These are phyloP conservation scores for Podargus strigoides DNA, from an alignment of 2,797 vertebrate genomes.

Conservation along the genomic window DNA sequence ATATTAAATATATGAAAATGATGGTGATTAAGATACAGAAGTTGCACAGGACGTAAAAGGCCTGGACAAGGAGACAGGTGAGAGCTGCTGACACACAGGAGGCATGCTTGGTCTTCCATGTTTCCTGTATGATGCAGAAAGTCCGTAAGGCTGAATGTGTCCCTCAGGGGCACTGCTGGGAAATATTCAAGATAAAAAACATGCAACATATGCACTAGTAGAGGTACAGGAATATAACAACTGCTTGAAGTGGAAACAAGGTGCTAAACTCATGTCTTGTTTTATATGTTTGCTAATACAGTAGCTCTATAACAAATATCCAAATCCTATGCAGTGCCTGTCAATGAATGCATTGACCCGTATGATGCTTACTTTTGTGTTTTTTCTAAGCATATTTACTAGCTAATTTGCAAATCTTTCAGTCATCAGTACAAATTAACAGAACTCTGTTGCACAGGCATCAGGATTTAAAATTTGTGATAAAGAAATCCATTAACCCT, in stretches of 20 bases:
- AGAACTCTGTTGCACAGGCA: background rate
- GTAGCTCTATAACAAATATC: background rate
- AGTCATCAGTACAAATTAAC: background rate
- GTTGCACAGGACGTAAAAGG: background rate
- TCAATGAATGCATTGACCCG: background rate
- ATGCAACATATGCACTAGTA: background rate
- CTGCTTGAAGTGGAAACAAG: background rate
- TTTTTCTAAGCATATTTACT: background rate
- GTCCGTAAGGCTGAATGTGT: background rate
- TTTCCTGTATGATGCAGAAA: background rate
- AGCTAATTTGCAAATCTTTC: slow-evolving; percentile 5
- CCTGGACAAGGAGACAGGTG: background rate
- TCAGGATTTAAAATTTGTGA: background rate
- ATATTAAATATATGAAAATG: background rate
- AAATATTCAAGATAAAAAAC: background rate
- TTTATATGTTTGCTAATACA: background rate
- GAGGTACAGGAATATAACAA: background rate
- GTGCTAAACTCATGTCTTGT: background rate
- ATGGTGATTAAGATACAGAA: background rate
- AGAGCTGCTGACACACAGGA: background rate
- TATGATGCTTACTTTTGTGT: background rate
- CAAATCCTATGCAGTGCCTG: background rate
- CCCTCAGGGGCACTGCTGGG: background rate
- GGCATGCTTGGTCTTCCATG: background rate
- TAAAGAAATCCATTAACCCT: background rate